These are phyloP conservation scores for Epicampocera succincta DNA, from an alignment of 2,888 invertebrate species.

Conservation along the genomic window DNA sequence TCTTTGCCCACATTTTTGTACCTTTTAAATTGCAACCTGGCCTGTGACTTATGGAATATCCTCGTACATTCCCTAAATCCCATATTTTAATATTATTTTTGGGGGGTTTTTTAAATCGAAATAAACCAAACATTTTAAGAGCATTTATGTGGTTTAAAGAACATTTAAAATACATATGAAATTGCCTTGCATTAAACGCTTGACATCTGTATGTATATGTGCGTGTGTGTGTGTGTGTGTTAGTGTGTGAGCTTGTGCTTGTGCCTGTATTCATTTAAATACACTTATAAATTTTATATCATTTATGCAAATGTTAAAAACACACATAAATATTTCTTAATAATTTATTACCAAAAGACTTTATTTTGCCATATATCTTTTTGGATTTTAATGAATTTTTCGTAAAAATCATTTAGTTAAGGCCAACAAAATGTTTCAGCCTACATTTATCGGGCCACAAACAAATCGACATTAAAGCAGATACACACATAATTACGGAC, in stretches of 20 bases:
- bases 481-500: conserved; percentile 4
- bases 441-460: conserved; percentile 44
- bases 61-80: not conserved
- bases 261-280: not conserved
- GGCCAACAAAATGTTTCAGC: conserved; percentile 53
- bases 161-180: conserved; percentile 18
- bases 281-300: conserved; percentile 47
- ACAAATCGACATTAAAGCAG: conserved; percentile 5
- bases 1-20: no score
- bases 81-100: conserved; percentile 9
- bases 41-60: not conserved
- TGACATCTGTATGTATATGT: not conserved
- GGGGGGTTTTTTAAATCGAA: conserved; percentile 19
- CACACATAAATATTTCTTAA: conserved; percentile 56
- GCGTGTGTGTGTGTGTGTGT: no score
- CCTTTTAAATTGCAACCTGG: no score
- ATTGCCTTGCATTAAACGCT: not conserved
- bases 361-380: conserved; percentile 58
- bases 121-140: conserved; percentile 31
- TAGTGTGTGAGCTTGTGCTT: not conserved
- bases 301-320: conserved; percentile 63
- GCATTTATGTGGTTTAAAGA: conserved; percentile 14
- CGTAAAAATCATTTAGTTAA: conserved; percentile 58
- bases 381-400: conserved; percentile 59
- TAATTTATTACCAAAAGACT: conserved; percentile 62